Conservation (phyloP, 2,113 vertebrate genomes). For the Barbus barbus region DNA sequence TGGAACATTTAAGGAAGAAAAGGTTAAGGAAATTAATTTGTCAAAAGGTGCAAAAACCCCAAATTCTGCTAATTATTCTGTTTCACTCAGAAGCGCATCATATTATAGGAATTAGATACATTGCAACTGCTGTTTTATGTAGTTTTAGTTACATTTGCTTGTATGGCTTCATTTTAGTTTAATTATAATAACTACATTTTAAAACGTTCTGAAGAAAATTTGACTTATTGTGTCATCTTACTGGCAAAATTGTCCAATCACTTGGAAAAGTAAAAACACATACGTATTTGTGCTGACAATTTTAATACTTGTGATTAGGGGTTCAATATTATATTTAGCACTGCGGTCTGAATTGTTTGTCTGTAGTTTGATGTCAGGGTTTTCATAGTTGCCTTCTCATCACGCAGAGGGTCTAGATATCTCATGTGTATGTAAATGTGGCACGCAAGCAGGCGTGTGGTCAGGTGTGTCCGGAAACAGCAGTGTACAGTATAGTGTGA, state of each 20-base stretch:
- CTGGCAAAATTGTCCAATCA: background rate
- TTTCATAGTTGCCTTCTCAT: background rate
- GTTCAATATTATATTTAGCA: no score
- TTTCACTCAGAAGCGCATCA: background rate
- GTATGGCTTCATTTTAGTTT: background rate
- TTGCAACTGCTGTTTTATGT: background rate
- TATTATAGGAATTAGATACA: background rate
- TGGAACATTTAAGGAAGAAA: no score
- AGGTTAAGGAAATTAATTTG: no score
- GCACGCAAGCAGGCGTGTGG: background rate
- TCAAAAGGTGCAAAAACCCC: background rate
- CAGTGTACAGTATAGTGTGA: background rate
- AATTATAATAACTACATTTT: background rate
- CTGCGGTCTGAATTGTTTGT: no score
- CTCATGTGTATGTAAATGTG: background rate
- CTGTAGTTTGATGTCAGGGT: background rate
- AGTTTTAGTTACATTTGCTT: background rate
- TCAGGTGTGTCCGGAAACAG: background rate
- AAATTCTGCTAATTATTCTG: background rate
- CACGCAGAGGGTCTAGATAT: background rate
- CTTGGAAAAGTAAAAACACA: background rate
- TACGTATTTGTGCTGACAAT: background rate
- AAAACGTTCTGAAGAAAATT: background rate
- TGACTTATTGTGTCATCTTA: background rate
- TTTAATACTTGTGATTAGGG: background rate